A percentile compares a stretch with the other conserved stretches of the same genome.
Evolutionary conservation across 2,113 vertebrate genomes (phyloP).

Genomic region (Naja naja): DNA sequence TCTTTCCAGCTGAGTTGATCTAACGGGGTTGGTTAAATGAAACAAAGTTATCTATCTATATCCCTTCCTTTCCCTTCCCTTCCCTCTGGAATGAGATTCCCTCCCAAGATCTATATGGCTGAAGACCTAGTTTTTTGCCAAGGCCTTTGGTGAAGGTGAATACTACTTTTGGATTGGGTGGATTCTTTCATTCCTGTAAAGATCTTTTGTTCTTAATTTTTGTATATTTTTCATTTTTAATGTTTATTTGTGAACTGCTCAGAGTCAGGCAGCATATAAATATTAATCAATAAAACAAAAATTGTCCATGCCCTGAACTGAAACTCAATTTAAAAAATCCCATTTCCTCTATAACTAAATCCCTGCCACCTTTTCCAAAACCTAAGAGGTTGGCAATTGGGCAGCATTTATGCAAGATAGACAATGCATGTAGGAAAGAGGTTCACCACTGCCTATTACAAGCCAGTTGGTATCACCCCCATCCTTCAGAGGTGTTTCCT

Average conservation of each 20-base stretch:
- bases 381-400: not conserved
- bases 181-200: not conserved
- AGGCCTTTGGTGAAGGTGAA: not conserved
- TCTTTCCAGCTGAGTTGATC: not conserved
- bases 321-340: not conserved
- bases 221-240: not conserved
- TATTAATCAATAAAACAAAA: not conserved
- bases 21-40: not conserved
- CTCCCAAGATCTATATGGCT: not conserved
- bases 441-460: not conserved
- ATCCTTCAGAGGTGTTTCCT: not conserved
- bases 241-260: too few species aligned
- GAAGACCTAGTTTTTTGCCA: not conserved
- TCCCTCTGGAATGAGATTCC: not conserved
- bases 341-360: not conserved
- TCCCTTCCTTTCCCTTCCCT: not conserved
- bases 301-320: not conserved
- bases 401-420: not conserved
- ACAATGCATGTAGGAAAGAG: not conserved
- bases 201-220: not conserved
- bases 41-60: not conserved
- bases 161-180: not conserved
- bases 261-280: not conserved
- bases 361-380: not conserved
- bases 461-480: not conserved